Evolutionary conservation across 2,888 invertebrate genomes (phyloP), one percentile per base, ranked within the genome.

Genomic region (Omphaloscelis lunosa): DNA sequence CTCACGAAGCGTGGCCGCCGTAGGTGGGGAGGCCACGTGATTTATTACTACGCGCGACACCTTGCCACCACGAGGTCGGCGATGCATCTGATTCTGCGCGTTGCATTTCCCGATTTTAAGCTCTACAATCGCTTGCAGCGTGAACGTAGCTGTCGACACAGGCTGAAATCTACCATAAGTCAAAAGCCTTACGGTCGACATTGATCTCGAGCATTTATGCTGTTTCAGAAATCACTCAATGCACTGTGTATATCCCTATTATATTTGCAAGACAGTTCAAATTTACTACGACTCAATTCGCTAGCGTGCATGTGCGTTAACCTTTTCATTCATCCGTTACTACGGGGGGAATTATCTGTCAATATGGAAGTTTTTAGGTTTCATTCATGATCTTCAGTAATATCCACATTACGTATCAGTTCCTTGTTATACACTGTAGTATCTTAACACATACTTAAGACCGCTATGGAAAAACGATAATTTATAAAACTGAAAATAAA

Each of bases 71-170:
- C 82, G 80, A 83, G 83, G 75, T 72, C 80, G 59, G 72, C 84
- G 87, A 76, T 92, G 92, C 93, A 91, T 86, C 83, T 86, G 87
- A 93, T 91, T 92, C 91, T 93, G 93, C 92, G 91, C 93, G 84
- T 80, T 93, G 93, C 93, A 93, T 59, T 80, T 78, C 68, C 62
- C 75, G 74, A 79, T 77, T 78, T 88, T 78, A 83, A 87, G 83
- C 83, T 61, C 77, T 80, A 82, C 78, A 76, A 79, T 83, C 62
- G 77, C 51, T 53, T 73, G 86, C 70, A 71, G 71, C 81, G 71
- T 58, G 15, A 68, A 66, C 62, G 23, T 59, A 27, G 20, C 27
- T 66, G 23, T 63, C 48, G 58, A 53, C 11, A 23, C 72, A 83
- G n/a, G 48, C 86, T 68, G 84, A 88, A 84, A 76, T 79, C 75